A percentile compares a stretch with the other conserved stretches of the same genome.
Evolutionary conservation across 2,888 invertebrate species (phyloP).

Genomic region (Dilophus febrilis): DNA sequence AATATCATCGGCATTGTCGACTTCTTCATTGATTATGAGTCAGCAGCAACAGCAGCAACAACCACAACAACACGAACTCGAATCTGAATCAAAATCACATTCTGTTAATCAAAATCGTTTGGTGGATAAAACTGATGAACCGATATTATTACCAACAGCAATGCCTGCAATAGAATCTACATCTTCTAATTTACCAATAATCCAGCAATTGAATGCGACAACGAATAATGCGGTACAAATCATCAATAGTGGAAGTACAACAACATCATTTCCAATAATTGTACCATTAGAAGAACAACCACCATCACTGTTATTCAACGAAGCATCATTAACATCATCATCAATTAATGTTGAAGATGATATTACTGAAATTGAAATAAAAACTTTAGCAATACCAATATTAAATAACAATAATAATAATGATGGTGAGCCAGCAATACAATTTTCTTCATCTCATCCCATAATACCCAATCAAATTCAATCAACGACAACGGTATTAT

Average conservation of each 20-base stretch:
- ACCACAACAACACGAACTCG: constrained; percentile 9
- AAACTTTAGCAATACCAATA: not conserved
- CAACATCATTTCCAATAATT: not conserved
- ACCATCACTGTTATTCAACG: not conserved
- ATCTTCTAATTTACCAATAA: constrained; percentile 8
- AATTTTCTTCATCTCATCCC: not conserved
- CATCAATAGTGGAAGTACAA: not conserved
- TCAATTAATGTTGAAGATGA: too few relatives aligned
- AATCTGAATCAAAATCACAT: constrained; percentile 12
- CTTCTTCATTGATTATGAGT: constrained; percentile 15
- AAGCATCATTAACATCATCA: too few relatives aligned
- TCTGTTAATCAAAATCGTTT: constrained; percentile 21
- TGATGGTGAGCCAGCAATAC: too few relatives aligned
- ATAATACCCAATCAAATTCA: not conserved
- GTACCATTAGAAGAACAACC: not conserved
- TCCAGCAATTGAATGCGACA: not conserved
- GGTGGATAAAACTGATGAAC: constrained; percentile 14
- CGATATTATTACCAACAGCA: not conserved
- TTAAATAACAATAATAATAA: too few relatives aligned
- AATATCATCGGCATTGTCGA: constrained; percentile 2
- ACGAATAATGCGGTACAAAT: too few relatives aligned
- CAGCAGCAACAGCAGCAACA: constrained; percentile 3
- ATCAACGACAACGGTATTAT: not conserved
- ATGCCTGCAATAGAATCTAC: constrained; percentile 6
- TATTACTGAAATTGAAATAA: too few relatives aligned